A percentile compares a stretch with the other conserved stretches of the same genome.
Conservation (phyloP, 2,888 invertebrate species). For the Cosmia trapezina region DNA sequence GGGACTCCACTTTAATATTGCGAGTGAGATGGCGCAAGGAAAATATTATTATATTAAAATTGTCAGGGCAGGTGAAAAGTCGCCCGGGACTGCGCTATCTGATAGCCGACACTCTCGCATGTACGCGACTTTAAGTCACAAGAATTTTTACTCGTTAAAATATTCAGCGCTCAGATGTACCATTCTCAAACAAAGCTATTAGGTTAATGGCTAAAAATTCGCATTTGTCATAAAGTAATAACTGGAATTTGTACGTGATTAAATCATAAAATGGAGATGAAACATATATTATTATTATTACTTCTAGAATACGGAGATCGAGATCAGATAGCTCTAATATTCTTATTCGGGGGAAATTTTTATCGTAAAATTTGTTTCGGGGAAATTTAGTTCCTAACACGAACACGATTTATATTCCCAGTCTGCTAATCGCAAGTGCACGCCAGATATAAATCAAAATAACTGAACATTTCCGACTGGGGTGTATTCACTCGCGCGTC, state of each 20-base stretch:
- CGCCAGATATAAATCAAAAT: conserved; percentile 78
- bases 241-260: conserved; percentile 41
- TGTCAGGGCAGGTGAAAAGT: conserved; percentile 78
- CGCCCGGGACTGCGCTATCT: conserved; percentile 66
- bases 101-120: conserved; percentile 66
- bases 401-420: conserved; percentile 49
- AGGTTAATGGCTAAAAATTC: conserved; percentile 45
- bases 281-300: conserved; percentile 40
- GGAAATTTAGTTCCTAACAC: conserved; percentile 42
- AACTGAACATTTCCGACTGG: conserved; percentile 78
- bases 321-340: conserved; percentile 25
- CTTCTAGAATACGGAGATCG: conserved; percentile 10
- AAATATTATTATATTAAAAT: conserved; percentile 84
- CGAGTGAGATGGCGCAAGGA: conserved; percentile 63
- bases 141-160: conserved; percentile 59
- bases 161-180: conserved; percentile 47
- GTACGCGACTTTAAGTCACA: conserved; percentile 59
- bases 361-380: conserved; percentile 46
- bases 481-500: conserved; percentile 74
- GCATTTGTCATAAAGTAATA: conserved; percentile 54
- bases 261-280: conserved; percentile 52
- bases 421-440: conserved; percentile 61
- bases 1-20: conserved; percentile 68
- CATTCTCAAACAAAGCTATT: conserved; percentile 56
- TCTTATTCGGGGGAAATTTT: conserved; percentile 20